These are phyloP conservation scores for Corythornis leucogaster DNA, from an alignment of 2,797 vertebrate species.

Conservation along the genomic window DNA sequence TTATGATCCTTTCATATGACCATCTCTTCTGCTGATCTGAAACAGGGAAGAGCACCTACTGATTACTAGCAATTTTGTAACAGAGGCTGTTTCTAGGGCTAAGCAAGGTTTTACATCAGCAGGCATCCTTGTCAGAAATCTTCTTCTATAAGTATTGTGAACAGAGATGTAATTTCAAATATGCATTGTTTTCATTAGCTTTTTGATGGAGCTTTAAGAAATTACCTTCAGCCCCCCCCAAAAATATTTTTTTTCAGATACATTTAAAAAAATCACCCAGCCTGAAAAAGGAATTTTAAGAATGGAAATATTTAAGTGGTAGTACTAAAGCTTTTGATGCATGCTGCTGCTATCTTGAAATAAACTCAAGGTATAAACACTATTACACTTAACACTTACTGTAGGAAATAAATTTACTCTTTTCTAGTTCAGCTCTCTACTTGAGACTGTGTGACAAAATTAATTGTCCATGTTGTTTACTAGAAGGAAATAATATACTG, in stretches of 20 bases:
- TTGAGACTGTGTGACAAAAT: not conserved
- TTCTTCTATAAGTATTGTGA: not conserved
- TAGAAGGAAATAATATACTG: not conserved
- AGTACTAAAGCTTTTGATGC: not conserved
- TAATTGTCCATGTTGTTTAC: not conserved
- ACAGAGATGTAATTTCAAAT: not conserved
- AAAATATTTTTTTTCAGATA: not conserved
- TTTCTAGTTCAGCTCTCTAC: not conserved
- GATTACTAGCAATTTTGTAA: not conserved
- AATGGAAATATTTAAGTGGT: not conserved
- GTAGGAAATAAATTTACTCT: not conserved
- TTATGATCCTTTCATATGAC: not conserved
- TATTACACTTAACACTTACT: not conserved
- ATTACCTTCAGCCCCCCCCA: not conserved
- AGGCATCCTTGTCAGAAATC: not conserved
- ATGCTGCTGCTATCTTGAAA: not conserved
- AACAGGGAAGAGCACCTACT: not conserved
- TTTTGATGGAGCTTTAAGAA: not conserved
- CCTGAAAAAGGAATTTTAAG: not conserved
- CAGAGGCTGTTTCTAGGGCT: not conserved
- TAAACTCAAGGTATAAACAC: not conserved
- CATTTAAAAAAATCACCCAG: not conserved
- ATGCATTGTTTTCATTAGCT: not conserved
- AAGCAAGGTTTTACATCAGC: not conserved
- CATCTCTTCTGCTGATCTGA: not conserved